Percentiles rank a stretch among this genome's conserved stretches.
These are phyloP conservation scores for Myioborus miniatus DNA, from an alignment of 2,797 vertebrate species.

Conservation along the genomic window DNA sequence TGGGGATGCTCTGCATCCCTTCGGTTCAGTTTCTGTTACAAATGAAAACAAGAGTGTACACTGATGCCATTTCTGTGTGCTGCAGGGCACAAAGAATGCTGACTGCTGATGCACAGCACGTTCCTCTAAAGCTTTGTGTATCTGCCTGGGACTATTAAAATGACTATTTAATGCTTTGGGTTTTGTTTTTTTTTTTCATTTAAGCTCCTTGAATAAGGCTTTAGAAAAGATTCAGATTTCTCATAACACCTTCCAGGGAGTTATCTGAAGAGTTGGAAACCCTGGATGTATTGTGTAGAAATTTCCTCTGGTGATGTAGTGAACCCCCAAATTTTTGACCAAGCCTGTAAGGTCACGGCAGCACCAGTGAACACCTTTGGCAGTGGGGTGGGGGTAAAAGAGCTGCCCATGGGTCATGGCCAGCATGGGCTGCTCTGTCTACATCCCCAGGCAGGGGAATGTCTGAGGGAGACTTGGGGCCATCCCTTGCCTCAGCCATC, in stretches of 20 bases:
- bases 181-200: not conserved
- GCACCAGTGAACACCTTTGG: not conserved
- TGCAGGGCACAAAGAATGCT: not conserved
- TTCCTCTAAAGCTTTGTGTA: not conserved
- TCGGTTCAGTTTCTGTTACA: not conserved
- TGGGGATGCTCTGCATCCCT: not conserved
- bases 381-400: not conserved
- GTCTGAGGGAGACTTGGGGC: not conserved
- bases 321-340: not conserved
- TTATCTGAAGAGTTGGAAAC: not conserved
- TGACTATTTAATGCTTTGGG: not conserved
- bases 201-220: not conserved
- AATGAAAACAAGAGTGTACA: not conserved
- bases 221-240: not conserved
- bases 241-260: not conserved
- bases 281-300: not conserved
- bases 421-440: not conserved
- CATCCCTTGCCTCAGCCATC: not conserved
- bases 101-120: not conserved
- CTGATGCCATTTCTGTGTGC: not conserved
- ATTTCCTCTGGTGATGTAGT: not conserved
- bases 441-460: not conserved
- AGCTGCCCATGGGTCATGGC: rapidly evolving
- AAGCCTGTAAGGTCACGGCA: not conserved
- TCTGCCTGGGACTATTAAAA: not conserved